Base-by-base conservation (phyloP, 2,888 invertebrate species). In the Cantharis lateralis region DNA sequence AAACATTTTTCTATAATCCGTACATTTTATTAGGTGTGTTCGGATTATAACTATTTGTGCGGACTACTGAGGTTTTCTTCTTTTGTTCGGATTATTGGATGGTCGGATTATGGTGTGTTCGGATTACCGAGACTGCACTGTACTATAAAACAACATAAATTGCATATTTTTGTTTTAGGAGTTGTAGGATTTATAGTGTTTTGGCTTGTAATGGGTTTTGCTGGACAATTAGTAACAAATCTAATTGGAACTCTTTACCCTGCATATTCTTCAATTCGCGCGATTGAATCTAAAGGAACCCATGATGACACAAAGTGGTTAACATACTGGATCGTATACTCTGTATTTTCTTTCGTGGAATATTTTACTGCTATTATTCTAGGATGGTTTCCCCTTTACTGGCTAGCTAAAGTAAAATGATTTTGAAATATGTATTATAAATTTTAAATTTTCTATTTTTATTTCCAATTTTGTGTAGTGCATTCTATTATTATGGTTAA, bases 141-240 rank as follows among this genome's bases (percentile, higher is more conserved):
- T n/a, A 9, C 24, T 0, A 24, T 24, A 24, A 48, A n/a, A 48
- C 7, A 0, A n/a, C 7, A 48, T n/a, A 48, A 7, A 48, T 48
- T 7, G 2, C 2, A n/a, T n/a, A n/a, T n/a, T 48, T n/a, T 48
- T 48, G 1, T 90, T 91, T 80, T 24, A 75, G 75, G 66, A 15
- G 15, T 78, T 18, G 16, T 61, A 16, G 62, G 16, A 32, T 24
- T 73, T 94, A 94, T 90, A 97, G 96, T 71, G 96, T 96, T 82
- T 95, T 99, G 98, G 90, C 91, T 99, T 89, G 93, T 98, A 84
- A 95, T 99, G 88, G 99, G 99, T 69, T 96, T 95, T 90, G 98
- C 97, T 71, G 98, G 97, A 81, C 96, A 97, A 88, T 91, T 98
- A 84, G 91, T 98, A 82, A 97, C 97, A 89, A 98, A 98, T 88